Conservation (phyloP, 1,140 invertebrate species). For the Mactra quadrangularis region DNA sequence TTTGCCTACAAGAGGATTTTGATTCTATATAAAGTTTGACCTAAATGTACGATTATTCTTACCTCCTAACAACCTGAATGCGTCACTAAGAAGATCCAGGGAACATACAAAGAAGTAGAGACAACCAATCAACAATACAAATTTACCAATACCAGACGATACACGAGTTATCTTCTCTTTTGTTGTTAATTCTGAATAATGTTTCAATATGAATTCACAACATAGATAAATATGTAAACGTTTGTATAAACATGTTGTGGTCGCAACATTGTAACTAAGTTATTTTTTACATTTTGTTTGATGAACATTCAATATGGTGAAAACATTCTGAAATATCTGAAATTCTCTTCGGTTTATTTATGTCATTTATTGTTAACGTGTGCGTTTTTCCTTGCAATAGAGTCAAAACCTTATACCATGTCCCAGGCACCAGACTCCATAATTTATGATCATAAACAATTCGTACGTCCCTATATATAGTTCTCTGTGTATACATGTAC, state of each 20-base stretch:
- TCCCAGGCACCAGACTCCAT: too few species aligned
- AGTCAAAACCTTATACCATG: too few species aligned
- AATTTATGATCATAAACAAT: too few species aligned
- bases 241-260: neutral
- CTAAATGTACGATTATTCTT: too few species aligned
- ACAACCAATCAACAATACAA: slow-evolving; percentile 80
- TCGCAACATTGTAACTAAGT: neutral
- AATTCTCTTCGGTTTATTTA: neutral
- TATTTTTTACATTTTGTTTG: neutral
- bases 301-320: neutral
- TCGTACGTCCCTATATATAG: too few species aligned
- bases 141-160: slow-evolving; percentile 63
- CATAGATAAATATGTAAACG: too few species aligned
- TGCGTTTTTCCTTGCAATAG: too few species aligned
- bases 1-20: too few species aligned
- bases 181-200: slow-evolving; percentile 12
- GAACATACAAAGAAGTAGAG: slow-evolving; percentile 87
- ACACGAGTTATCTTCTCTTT: slow-evolving; percentile 14
- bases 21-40: too few species aligned
- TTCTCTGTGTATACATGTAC: too few species aligned
- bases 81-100: slow-evolving; percentile 85
- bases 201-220: too few species aligned
- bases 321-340: neutral
- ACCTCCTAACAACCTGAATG: slow-evolving; percentile 87
- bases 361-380: neutral